Conservation (phyloP, 2,797 vertebrate species). For the Melanotaenia maccullochi region DNA sequence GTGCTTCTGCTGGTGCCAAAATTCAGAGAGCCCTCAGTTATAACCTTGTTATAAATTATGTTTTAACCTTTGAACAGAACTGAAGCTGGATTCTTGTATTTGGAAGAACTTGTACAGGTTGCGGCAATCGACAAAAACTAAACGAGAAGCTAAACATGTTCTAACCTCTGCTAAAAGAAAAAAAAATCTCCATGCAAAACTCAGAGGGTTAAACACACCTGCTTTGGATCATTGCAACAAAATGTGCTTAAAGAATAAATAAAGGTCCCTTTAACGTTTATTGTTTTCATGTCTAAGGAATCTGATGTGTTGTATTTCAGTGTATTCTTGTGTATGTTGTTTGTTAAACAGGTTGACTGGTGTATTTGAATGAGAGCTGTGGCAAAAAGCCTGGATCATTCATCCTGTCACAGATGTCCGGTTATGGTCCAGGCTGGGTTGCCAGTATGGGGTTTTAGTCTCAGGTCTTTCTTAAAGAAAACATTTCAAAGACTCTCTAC, state of each 20-base stretch:
- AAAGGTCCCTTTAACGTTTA: slow-evolving; percentile 88
- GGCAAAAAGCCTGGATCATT: slow-evolving; percentile 54
- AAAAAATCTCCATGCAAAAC: slow-evolving; percentile 61
- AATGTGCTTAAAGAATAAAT: slow-evolving; percentile 35
- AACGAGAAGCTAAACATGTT: slow-evolving; percentile 67
- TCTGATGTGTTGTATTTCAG: slow-evolving; percentile 22
- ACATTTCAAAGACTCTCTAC: slow-evolving; percentile 18
- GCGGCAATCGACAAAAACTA: slow-evolving; percentile 44
- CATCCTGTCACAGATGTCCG: slow-evolving; percentile 2
- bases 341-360: slow-evolving; percentile 33
- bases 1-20: slow-evolving; percentile 33
- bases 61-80: slow-evolving; percentile 61
- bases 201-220: slow-evolving; percentile 83
- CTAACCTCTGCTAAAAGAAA: slow-evolving; percentile 66
- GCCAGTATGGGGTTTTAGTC: slow-evolving; percentile 31
- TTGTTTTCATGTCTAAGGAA: slow-evolving; percentile 71
- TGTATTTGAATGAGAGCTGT: slow-evolving; percentile 34
- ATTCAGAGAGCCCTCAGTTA: slow-evolving; percentile 78
- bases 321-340: slow-evolving; percentile 46
- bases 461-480: slow-evolving; percentile 22
- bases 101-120: slow-evolving; percentile 79
- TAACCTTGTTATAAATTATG: slow-evolving; percentile 81
- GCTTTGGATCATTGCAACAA: slow-evolving; percentile 41
- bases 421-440: slow-evolving; percentile 50
- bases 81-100: slow-evolving; percentile 62